phyloP scores from a whole-genome alignment of 2,888 invertebrate species.

The Globia sparganii region DNA sequence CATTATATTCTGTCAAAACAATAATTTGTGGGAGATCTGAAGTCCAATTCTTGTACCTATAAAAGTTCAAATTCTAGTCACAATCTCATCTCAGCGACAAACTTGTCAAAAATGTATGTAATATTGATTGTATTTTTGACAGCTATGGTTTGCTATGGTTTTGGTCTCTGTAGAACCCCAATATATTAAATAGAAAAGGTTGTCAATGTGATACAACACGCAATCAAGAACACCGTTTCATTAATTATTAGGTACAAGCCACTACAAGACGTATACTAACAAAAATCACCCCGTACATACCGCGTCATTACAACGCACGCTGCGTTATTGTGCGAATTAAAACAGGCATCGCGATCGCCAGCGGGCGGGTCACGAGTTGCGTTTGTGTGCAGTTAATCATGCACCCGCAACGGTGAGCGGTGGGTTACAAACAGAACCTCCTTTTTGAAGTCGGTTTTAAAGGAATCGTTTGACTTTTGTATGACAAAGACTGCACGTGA shows the following conservation, averaged over 20 bases:
- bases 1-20: too few species aligned
- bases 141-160: too few species aligned
- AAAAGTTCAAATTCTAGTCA: too few species aligned
- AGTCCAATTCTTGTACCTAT: too few species aligned
- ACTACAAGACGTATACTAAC: background rate
- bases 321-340: constrained; percentile 86
- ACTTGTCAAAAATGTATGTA: too few species aligned
- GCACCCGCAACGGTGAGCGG: constrained; percentile 28
- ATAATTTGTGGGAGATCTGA: too few species aligned
- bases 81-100: too few species aligned
- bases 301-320: constrained; percentile 61
- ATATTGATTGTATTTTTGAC: too few species aligned
- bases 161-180: too few species aligned
- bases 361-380: constrained; percentile 78
- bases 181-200: background rate
- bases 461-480: background rate
- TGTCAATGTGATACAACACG: background rate
- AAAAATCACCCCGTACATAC: constrained; percentile 39
- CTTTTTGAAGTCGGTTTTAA: background rate
- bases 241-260: background rate
- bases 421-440: constrained; percentile 13
- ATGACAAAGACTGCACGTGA: background rate
- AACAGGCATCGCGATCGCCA: constrained; percentile 78
- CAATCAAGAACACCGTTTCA: background rate
- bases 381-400: constrained; percentile 57